phyloP scores from a whole-genome alignment of 2,888 invertebrate species.

The Molorchus minor region DNA sequence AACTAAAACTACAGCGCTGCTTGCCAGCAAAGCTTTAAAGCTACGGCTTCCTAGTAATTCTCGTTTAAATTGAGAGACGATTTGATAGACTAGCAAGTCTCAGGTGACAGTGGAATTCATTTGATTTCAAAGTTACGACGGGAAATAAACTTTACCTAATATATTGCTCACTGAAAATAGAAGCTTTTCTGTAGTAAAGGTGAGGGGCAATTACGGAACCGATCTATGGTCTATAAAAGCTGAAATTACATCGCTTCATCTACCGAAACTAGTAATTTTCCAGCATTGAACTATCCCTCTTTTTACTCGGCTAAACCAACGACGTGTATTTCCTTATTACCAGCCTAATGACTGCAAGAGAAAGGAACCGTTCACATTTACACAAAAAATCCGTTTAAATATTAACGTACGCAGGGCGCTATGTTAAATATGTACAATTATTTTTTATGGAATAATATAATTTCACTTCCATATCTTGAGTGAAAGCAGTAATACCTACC shows the following conservation, averaged over 20 bases:
- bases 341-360: too few relatives aligned
- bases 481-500: too few relatives aligned
- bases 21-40: constrained; percentile 20
- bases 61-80: constrained; percentile 39
- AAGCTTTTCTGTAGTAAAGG: not conserved
- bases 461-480: too few relatives aligned
- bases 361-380: too few relatives aligned
- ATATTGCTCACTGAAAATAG: constrained; percentile 18
- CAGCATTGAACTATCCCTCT: too few relatives aligned
- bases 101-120: constrained; percentile 39
- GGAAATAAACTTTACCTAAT: constrained; percentile 25
- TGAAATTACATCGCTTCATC: not conserved
- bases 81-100: constrained; percentile 33
- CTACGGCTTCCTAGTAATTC: constrained; percentile 29
- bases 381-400: too few relatives aligned
- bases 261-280: too few relatives aligned
- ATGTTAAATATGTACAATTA: too few relatives aligned
- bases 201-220: not conserved
- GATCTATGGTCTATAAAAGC: not conserved
- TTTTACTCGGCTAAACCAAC: too few relatives aligned
- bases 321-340: too few relatives aligned
- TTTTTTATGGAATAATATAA: too few relatives aligned
- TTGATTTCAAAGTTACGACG: constrained; percentile 23
- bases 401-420: too few relatives aligned
- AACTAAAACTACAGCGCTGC: constrained; percentile 20